phyloP scores from a whole-genome alignment of 2,797 vertebrate genomes.

The Gallinago stenura region DNA sequence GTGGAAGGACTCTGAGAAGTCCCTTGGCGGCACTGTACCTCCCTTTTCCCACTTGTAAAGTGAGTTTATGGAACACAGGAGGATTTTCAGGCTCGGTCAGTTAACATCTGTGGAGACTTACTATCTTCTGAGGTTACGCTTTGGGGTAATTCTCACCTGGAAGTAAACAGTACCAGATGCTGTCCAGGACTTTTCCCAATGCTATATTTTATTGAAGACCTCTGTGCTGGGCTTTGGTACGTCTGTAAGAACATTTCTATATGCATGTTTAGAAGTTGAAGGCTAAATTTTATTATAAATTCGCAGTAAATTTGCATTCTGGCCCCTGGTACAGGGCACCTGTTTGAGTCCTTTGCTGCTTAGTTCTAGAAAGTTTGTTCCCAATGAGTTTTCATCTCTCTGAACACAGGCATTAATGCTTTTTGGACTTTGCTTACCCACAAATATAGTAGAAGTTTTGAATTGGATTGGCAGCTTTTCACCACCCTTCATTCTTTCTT shows the following conservation, averaged over 20 bases:
- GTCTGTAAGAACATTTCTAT: background rate
- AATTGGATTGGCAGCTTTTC: background rate
- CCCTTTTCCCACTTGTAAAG: background rate
- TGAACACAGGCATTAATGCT: background rate
- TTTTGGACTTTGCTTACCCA: slow-evolving; percentile 6
- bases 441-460: background rate
- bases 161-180: background rate
- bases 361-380: slow-evolving; percentile 13
- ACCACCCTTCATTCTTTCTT: background rate
- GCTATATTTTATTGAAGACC: background rate
- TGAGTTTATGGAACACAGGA: background rate
- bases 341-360: background rate
- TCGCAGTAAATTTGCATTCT: background rate
- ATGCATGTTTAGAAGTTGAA: background rate
- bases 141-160: background rate
- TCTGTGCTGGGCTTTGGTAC: background rate
- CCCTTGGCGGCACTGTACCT: background rate
- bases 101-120: background rate
- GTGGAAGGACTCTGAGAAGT: background rate
- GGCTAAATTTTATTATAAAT: background rate
- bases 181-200: background rate
- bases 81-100: background rate
- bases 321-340: background rate
- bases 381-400: slow-evolving; percentile 2
- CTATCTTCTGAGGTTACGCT: background rate